Percentiles rank a stretch among this genome's conserved stretches.
phyloP scores from a whole-genome alignment of 1,140 invertebrate genomes.

The Capitella teleta region DNA sequence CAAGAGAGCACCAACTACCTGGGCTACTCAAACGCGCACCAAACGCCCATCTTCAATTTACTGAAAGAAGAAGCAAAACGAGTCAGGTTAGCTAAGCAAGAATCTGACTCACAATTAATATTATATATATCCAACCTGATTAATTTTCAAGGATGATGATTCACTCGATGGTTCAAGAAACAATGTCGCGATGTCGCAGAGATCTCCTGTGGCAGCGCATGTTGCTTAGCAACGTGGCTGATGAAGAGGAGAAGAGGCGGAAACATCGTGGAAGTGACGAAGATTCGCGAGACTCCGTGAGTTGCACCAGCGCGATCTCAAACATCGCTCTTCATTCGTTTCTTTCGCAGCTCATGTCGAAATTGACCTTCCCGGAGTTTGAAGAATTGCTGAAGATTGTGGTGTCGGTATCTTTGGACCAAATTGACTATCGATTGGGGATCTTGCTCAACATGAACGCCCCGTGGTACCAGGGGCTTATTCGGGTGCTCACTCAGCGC shows the following conservation, averaged over 20 bases:
- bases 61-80: slow-evolving; percentile 52
- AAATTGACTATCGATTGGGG: slow-evolving; percentile 50
- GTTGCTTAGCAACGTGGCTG: slow-evolving; percentile 36
- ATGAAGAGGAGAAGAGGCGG: slow-evolving; percentile 20
- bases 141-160: slow-evolving; percentile 43
- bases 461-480: slow-evolving; percentile 56
- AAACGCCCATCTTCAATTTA: slow-evolving; percentile 59
- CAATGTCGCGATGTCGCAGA: slow-evolving; percentile 57
- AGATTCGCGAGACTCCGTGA: slow-evolving; percentile 4
- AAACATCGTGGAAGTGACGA: slow-evolving; percentile 16
- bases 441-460: slow-evolving; percentile 54
- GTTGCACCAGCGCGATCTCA: background rate
- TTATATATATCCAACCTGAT: background rate
- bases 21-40: slow-evolving; percentile 64
- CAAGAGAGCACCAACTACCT: slow-evolving; percentile 59
- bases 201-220: slow-evolving; percentile 63
- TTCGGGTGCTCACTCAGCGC: slow-evolving; percentile 52
- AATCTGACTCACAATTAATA: background rate
- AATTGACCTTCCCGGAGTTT: slow-evolving; percentile 54
- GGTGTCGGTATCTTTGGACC: slow-evolving; percentile 47
- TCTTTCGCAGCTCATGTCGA: slow-evolving; percentile 16
- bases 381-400: slow-evolving; percentile 55
- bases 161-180: slow-evolving; percentile 53
- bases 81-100: slow-evolving; percentile 39
- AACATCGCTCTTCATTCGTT: background rate